phyloP scores from a whole-genome alignment of 2,888 invertebrate species.

The Galeopsomyia nigrocyanea region DNA sequence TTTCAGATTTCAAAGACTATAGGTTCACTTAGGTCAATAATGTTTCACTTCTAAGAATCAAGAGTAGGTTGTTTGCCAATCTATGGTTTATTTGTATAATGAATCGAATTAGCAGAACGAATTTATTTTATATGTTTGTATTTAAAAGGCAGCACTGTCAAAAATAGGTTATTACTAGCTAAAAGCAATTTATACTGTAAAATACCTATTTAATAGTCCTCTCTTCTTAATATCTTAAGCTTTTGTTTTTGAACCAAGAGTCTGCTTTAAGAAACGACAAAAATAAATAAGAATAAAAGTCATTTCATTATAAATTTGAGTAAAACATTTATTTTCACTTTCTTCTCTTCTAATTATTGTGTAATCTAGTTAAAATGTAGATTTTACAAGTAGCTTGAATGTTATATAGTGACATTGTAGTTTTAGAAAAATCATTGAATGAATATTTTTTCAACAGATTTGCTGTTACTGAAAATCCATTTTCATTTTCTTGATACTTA shows the following conservation, averaged over 20 bases:
- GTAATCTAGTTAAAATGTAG: not conserved
- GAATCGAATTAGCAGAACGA: constrained; percentile 39
- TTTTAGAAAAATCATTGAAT: not conserved
- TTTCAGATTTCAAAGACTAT: constrained; percentile 46
- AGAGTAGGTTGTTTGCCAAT: constrained; percentile 49
- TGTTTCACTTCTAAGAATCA: constrained; percentile 44
- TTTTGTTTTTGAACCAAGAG: constrained; percentile 46
- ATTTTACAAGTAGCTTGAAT: not conserved
- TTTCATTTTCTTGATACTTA: too few species aligned
- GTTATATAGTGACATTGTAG: not conserved
- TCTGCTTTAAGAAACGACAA: constrained; percentile 49
- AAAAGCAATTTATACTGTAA: constrained; percentile 49
- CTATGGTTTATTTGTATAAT: constrained; percentile 38
- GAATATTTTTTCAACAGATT: too few species aligned
- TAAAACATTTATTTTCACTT: constrained; percentile 41
- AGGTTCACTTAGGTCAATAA: constrained; percentile 46
- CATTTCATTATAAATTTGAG: constrained; percentile 49
- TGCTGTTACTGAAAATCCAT: too few species aligned
- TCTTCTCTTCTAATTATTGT: constrained; percentile 16
- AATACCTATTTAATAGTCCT: constrained; percentile 50
- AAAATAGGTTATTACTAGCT: constrained; percentile 47
- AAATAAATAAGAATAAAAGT: constrained; percentile 49
- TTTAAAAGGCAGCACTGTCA: constrained; percentile 47
- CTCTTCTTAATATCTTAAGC: constrained; percentile 49
- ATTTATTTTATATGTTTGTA: constrained; percentile 50